phyloP scores from a whole-genome alignment of 2,113 vertebrate species.

The Pygoscelis antarcticus region DNA sequence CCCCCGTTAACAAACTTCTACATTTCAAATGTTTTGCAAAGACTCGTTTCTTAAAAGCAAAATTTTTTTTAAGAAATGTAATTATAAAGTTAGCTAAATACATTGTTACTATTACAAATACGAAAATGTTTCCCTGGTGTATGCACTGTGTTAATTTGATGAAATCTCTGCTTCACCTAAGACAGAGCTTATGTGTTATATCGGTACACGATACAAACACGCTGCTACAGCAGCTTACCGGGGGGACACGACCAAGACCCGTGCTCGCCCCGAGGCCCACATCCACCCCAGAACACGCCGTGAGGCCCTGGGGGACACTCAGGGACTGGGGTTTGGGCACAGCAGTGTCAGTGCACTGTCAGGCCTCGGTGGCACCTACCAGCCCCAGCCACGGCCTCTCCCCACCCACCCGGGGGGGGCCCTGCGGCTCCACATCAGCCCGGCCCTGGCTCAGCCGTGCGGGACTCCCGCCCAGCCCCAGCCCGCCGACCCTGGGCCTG shows the following conservation, averaged over 20 bases:
- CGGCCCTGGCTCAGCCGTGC: rapidly evolving
- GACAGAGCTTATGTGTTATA: rapidly evolving
- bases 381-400: no score
- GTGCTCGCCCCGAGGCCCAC: rapidly evolving
- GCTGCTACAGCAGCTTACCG: rapidly evolving
- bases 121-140: rapidly evolving
- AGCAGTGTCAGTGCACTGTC: background rate
- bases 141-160: background rate
- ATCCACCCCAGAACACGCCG: rapidly evolving
- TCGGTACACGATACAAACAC: rapidly evolving
- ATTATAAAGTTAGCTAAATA: background rate
- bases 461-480: rapidly evolving
- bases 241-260: no score
- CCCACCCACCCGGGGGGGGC: rapidly evolving
- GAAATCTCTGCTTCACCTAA: background rate
- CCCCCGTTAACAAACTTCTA: background rate
- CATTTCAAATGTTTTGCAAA: background rate
- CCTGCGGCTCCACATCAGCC: background rate
- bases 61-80: no score
- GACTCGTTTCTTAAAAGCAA: background rate
- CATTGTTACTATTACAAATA: background rate
- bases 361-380: no score
- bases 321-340: rapidly evolving
- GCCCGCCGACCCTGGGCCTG: background rate
- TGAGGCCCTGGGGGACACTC: rapidly evolving